Percentiles rank a stretch among this genome's conserved stretches.
Conservation (phyloP, 2,888 invertebrate genomes). For the Lycaena phlaeas region DNA sequence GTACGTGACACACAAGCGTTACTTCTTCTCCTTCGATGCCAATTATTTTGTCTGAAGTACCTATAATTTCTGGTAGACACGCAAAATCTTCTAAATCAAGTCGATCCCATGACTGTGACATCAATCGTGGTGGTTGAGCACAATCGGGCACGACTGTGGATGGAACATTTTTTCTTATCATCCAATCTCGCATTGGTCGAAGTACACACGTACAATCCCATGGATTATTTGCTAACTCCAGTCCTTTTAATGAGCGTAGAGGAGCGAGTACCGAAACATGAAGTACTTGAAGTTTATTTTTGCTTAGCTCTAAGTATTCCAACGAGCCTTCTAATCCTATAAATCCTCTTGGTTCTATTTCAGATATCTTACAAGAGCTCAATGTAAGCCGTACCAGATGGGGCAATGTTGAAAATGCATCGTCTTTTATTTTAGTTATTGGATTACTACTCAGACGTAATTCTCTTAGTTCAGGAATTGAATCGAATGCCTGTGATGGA, state of each 20-base stretch:
- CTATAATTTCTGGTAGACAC: slow-evolving; percentile 80
- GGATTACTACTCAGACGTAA: slow-evolving; percentile 83
- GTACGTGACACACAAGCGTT: slow-evolving; percentile 80
- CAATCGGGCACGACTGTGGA: slow-evolving; percentile 79
- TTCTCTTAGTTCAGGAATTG: slow-evolving; percentile 82
- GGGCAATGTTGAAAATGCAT: slow-evolving; percentile 77
- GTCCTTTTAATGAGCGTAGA: slow-evolving; percentile 79
- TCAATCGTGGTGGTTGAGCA: slow-evolving; percentile 75
- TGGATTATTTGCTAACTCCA: slow-evolving; percentile 84
- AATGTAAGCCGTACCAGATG: slow-evolving; percentile 82
- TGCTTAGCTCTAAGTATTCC: slow-evolving; percentile 84
- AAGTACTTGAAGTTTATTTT: slow-evolving; percentile 80
- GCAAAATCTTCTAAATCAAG: slow-evolving; percentile 86
- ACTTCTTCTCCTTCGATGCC: slow-evolving; percentile 82
- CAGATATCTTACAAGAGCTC: slow-evolving; percentile 79
- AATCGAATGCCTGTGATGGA: slow-evolving; percentile 82
- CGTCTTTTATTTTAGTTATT: slow-evolving; percentile 78
- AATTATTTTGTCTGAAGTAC: slow-evolving; percentile 71
- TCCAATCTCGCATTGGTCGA: slow-evolving; percentile 84
- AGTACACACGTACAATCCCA: slow-evolving; percentile 88
- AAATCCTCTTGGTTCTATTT: slow-evolving; percentile 81
- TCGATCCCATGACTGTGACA: slow-evolving; percentile 80
- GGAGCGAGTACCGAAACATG: slow-evolving; percentile 78
- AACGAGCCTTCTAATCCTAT: slow-evolving; percentile 80
- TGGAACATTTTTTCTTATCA: slow-evolving; percentile 83